A percentile compares a stretch with the other conserved stretches of the same genome.
phyloP scores from a whole-genome alignment of 2,797 vertebrate genomes.

The Setipinna tenuifilis region DNA sequence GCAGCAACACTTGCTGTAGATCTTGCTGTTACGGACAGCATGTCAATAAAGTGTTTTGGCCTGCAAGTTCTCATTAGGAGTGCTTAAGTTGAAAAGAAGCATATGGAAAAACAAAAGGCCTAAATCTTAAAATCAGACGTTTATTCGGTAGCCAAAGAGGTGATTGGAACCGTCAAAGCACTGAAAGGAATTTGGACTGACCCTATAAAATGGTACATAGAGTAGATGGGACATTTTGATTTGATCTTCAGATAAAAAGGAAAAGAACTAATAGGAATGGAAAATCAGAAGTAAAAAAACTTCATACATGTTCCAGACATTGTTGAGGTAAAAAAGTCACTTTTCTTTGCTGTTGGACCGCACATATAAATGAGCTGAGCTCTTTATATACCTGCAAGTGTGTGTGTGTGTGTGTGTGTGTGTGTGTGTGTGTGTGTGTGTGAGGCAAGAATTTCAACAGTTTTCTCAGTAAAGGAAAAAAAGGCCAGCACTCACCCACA shows the following conservation, averaged over 20 bases:
- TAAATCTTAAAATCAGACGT: not conserved
- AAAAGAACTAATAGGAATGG: not conserved
- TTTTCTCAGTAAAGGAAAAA: not conserved
- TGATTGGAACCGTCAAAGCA: not conserved
- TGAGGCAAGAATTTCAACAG: not conserved
- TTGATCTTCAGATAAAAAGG: not conserved
- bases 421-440: no score
- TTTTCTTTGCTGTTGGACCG: not conserved
- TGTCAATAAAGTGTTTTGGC: not conserved
- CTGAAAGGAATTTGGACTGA: not conserved
- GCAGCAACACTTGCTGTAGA: no score
- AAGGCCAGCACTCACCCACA: not conserved
- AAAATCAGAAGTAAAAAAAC: not conserved
- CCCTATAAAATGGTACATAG: not conserved
- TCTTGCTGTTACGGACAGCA: not conserved
- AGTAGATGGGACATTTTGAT: not conserved
- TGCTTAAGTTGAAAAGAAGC: not conserved
- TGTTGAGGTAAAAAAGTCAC: not conserved
- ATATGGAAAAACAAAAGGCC: not conserved
- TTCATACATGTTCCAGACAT: not conserved
- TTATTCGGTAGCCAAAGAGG: not conserved
- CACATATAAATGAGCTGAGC: not conserved
- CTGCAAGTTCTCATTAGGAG: not conserved
- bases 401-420: no score
- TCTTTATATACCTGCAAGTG: no score